Base-by-base conservation (phyloP, 2,797 vertebrate species). In the Lithobates pipiens region DNA sequence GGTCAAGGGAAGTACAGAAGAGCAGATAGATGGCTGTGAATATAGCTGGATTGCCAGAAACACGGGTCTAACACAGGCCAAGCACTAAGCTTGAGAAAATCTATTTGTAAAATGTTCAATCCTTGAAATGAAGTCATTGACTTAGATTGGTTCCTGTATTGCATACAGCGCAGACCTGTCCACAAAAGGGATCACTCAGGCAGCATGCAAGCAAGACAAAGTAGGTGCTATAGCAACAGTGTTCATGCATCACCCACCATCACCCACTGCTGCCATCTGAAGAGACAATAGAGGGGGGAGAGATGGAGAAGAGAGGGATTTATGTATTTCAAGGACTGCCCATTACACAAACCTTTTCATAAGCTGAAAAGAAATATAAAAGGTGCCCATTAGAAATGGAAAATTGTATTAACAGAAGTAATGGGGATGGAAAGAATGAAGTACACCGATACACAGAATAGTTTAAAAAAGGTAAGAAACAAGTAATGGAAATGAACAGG, bases 171-270 rank as follows among this genome's bases (percentile, higher is more conserved):
- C 13, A 27, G 50, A 44, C 10, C 46, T 34, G 82, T 72, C 75
- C 46, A 61, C 16, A 42, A 67, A 57, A n/a, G 54, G 61, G 83
- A 78, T 72, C 83, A 65, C 8, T 67, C 68, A 76, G 63, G 79
- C 79, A 77, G 79, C 73, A 80, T 46, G 72, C 23, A 82, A 71
- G 80, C 29, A 18, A 54, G 44, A 70, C 2, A 34, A 29, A 80
- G 77, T 61, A 82, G 85, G 79, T 86, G 67, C 85, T 86, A 82
- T 86, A 86, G 85, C 85, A 86, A 86, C 79, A 61, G 84, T 76
- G 78, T 77, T 77, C 65, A 82, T 65, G 79, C 67, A 82, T 82
- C 50, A 82, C 73, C 77, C 74, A 85, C 69, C 77, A 50, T 85
- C 76, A 67, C 68, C 76, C 83, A 44, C 69, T 10, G 57, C 3